phyloP scores from a whole-genome alignment of 2,113 vertebrate species.

The Sceloporus tristichus region DNA sequence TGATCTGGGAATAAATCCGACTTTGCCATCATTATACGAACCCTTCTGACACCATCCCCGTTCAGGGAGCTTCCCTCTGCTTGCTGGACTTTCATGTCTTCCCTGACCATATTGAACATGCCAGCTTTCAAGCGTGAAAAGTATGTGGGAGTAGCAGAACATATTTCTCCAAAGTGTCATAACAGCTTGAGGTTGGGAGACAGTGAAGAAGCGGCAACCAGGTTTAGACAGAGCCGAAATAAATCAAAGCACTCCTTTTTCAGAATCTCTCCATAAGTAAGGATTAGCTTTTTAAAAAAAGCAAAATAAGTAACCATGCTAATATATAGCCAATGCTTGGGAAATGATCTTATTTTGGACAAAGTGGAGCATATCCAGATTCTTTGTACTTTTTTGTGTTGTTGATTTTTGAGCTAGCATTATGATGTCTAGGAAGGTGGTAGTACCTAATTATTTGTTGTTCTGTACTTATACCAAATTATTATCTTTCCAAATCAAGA shows the following conservation, averaged over 20 bases:
- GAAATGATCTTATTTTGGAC: not conserved
- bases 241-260: not conserved
- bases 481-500: too few relatives aligned
- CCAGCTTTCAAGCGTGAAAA: not conserved
- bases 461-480: too few relatives aligned
- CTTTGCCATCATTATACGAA: not conserved
- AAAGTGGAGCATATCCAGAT: not conserved
- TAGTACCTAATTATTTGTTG: too few relatives aligned
- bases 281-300: not conserved
- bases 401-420: too few relatives aligned
- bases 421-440: too few relatives aligned
- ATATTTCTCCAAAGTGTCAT: not conserved
- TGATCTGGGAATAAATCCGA: not conserved
- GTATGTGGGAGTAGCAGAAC: not conserved
- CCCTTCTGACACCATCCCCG: not conserved
- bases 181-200: not conserved
- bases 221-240: conserved; percentile 2
- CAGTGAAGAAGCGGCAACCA: not conserved
- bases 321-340: not conserved
- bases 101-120: not conserved
- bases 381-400: too few relatives aligned
- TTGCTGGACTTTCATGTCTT: not conserved
- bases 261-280: not conserved
- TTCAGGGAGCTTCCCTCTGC: not conserved
- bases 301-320: conserved; percentile 14